A percentile compares a stretch with the other conserved stretches of the same genome.
Conservation (phyloP, 1,140 invertebrate species). For the Drosophila nebulosa region DNA sequence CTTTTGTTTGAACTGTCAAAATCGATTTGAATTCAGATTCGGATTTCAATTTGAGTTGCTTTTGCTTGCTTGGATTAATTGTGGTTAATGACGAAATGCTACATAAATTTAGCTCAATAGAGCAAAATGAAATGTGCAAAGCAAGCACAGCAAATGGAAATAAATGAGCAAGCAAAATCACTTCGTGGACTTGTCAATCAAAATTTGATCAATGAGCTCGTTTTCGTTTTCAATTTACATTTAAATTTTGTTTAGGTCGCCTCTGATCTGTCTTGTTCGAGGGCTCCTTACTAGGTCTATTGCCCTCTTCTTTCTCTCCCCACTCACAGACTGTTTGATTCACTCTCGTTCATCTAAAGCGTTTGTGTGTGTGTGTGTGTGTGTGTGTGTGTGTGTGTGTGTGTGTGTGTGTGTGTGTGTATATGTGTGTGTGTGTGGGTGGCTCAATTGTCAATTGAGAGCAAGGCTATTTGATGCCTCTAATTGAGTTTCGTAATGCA, state of each 20-base stretch:
- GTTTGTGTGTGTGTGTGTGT: neutral
- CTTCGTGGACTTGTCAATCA: slow-evolving; percentile 54
- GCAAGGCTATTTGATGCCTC: slow-evolving; percentile 44
- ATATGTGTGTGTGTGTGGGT: neutral
- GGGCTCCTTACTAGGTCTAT: neutral
- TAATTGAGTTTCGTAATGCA: slow-evolving; percentile 52
- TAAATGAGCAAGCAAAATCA: slow-evolving; percentile 35
- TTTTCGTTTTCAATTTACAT: slow-evolving; percentile 20
- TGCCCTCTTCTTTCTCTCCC: no score
- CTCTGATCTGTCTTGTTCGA: neutral
- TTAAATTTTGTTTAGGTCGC: slow-evolving; percentile 26
- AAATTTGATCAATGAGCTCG: slow-evolving; percentile 66
- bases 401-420: neutral
- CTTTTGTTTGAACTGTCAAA: slow-evolving; percentile 36
- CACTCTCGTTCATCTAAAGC: no score
- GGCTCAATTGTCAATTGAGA: slow-evolving; percentile 19
- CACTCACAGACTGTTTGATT: no score
- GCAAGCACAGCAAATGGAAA: slow-evolving; percentile 3
- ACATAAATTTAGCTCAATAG: slow-evolving; percentile 49
- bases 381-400: neutral
- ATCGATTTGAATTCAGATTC: slow-evolving; percentile 22
- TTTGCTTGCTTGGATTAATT: slow-evolving; percentile 37
- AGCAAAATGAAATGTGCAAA: slow-evolving; percentile 35
- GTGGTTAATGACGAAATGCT: slow-evolving; percentile 47
- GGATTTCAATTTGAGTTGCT: neutral